A percentile compares a stretch with the other conserved stretches of the same genome.
These are phyloP conservation scores for Pachycephala philippinensis DNA, from an alignment of 2,113 vertebrate genomes.

Conservation along the genomic window DNA sequence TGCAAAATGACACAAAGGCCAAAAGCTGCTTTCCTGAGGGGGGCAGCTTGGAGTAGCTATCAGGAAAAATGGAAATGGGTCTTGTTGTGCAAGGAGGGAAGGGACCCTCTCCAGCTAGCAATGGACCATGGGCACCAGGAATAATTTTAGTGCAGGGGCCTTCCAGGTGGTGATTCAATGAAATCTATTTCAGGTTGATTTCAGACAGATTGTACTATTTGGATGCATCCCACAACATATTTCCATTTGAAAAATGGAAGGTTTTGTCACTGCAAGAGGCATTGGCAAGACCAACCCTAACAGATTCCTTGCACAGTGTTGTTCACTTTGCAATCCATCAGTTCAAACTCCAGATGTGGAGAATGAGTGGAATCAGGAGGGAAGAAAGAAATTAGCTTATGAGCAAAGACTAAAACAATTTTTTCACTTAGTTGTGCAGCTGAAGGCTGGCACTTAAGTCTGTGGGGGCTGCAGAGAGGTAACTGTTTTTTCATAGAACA, in stretches of 20 bases:
- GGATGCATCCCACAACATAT: background rate
- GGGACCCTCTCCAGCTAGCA: background rate
- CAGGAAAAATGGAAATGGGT: background rate
- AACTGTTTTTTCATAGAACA: background rate
- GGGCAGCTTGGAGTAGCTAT: accelerated
- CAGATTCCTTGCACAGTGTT: background rate
- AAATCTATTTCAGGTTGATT: background rate
- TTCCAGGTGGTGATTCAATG: background rate
- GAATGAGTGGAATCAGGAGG: background rate
- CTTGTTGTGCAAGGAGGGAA: background rate
- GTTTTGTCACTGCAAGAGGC: background rate
- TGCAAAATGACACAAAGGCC: accelerated
- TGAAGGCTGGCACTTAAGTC: background rate
- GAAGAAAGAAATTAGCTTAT: background rate
- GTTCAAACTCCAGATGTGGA: background rate
- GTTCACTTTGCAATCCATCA: background rate
- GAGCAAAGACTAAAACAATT: background rate
- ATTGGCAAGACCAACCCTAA: background rate
- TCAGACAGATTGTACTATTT: background rate
- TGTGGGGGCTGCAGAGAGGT: background rate
- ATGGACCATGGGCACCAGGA: background rate
- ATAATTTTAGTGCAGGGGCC: background rate
- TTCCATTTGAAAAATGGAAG: background rate
- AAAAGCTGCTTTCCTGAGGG: background rate
- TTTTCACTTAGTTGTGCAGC: background rate